Evolutionary conservation across 64 coral and sea anemone species (phyloP).

Genomic region (Trachythela sp.): DNA sequence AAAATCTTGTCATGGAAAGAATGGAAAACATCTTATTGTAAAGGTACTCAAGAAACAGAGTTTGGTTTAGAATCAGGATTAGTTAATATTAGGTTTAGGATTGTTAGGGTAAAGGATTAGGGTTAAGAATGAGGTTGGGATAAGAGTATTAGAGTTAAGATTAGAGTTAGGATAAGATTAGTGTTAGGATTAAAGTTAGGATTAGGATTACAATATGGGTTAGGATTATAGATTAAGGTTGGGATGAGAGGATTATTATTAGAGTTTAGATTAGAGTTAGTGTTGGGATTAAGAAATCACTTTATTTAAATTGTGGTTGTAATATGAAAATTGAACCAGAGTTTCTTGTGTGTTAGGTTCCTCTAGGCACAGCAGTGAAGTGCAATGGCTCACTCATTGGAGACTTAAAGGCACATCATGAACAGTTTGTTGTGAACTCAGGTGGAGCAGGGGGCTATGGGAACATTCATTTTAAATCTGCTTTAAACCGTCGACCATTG

Average conservation of each 20-base stretch:
- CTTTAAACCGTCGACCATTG: slow-evolving; percentile 61
- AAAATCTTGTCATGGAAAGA: slow-evolving; percentile 67
- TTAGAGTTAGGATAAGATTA: too few species aligned
- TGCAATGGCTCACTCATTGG: slow-evolving; percentile 46
- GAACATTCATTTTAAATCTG: slow-evolving; percentile 84
- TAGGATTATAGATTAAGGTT: too few species aligned
- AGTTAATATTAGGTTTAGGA: background rate
- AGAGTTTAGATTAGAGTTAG: too few species aligned
- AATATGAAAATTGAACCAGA: too few species aligned
- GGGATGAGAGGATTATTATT: too few species aligned
- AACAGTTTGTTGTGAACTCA: slow-evolving; percentile 52
- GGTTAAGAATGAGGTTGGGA: too few species aligned
- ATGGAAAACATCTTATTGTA: slow-evolving; percentile 56
- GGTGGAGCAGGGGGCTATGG: slow-evolving; percentile 81
- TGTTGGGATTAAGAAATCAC: too few species aligned
- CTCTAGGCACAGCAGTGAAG: slow-evolving; percentile 75
- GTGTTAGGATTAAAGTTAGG: too few species aligned
- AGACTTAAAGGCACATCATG: slow-evolving; percentile 59
- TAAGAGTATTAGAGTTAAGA: too few species aligned
- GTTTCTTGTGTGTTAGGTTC: slow-evolving; percentile 44
- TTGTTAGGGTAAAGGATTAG: too few species aligned
- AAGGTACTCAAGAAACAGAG: slow-evolving; percentile 34
- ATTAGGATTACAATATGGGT: too few species aligned
- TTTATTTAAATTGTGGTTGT: too few species aligned
- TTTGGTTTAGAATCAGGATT: background rate